phyloP scores from a whole-genome alignment of 2,888 invertebrate species.

The Stomorhina lunata region DNA sequence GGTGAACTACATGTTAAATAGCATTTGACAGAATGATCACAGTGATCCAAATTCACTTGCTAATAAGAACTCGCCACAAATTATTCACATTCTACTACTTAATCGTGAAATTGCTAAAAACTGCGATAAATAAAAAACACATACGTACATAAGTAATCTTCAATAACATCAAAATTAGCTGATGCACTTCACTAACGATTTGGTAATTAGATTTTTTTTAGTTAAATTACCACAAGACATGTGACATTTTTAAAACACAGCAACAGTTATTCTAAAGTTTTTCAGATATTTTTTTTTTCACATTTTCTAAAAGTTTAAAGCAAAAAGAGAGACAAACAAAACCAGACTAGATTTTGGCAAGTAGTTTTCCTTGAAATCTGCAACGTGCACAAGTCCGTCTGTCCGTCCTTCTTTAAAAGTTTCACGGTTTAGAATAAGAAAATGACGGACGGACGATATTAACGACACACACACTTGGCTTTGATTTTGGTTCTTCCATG shows the following conservation, averaged over 20 bases:
- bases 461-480: conserved; percentile 11
- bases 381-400: conserved; percentile 32
- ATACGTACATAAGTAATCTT: neutral
- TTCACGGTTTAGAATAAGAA: conserved; percentile 13
- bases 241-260: conserved; percentile 28
- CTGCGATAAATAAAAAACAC: neutral
- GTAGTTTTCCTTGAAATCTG: conserved; percentile 61
- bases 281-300: neutral
- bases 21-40: conserved; percentile 37
- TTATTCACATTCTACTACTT: too few species aligned
- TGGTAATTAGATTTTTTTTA: conserved; percentile 38
- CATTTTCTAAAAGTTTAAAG: conserved; percentile 2
- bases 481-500: neutral
- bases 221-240: conserved; percentile 28
- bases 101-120: neutral
- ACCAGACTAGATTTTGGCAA: conserved; percentile 45
- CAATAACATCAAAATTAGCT: conserved; percentile 22
- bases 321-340: conserved; percentile 14
- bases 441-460: neutral
- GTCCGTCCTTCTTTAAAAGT: neutral
- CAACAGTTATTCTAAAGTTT: neutral
- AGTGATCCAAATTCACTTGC: too few species aligned
- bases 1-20: neutral
- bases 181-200: conserved; percentile 15
- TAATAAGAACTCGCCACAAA: too few species aligned